Conservation (phyloP, 1,140 invertebrate genomes). For the Drosophila lowei region DNA sequence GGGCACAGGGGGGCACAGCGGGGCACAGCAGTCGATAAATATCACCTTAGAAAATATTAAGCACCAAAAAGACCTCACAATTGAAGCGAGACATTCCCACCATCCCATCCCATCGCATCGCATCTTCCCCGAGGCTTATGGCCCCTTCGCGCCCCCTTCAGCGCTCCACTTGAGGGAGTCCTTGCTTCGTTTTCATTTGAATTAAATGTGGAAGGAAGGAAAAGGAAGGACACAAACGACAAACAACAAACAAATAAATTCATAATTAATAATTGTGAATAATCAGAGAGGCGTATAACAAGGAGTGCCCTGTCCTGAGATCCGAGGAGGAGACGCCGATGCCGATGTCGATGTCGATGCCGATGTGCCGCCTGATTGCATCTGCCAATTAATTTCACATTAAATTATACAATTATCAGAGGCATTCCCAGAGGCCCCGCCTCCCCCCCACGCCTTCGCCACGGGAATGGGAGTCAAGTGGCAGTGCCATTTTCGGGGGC, state of each 20-base stretch:
- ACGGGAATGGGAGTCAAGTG: constrained; percentile 2
- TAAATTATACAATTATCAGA: constrained; percentile 52
- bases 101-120: no score
- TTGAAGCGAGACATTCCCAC: no score
- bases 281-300: constrained; percentile 46
- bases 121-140: no score
- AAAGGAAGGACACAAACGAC: neutral
- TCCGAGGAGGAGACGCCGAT: neutral
- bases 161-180: constrained; percentile 21
- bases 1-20: no score
- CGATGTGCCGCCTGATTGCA: constrained; percentile 13
- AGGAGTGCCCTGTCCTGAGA: neutral
- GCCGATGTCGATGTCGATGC: neutral
- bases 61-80: no score
- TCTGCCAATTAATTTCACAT: constrained; percentile 58
- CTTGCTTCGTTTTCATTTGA: neutral
- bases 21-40: no score
- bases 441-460: no score
- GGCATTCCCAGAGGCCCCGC: neutral
- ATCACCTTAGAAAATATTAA: no score
- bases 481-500: constrained; percentile 18
- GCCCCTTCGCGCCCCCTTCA: neutral
- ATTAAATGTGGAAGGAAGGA: no score
- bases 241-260: no score
- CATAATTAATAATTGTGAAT: constrained; percentile 38